phyloP scores from a whole-genome alignment of 2,888 invertebrate genomes.

The Nomada fucata region DNA sequence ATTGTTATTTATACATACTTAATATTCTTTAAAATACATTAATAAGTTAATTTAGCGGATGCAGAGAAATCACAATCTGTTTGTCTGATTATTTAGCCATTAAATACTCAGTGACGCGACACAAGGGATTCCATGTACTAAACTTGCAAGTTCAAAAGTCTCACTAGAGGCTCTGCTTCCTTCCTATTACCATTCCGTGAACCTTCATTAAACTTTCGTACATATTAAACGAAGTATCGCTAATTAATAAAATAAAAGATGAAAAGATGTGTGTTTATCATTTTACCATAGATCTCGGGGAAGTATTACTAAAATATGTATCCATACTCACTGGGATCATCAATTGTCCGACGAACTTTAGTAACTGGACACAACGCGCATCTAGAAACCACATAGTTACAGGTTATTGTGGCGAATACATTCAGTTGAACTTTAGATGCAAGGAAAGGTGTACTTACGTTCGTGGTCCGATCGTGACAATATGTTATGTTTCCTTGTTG shows the following conservation, averaged over 20 bases:
- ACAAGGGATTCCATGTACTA: neutral
- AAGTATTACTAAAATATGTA: too few species aligned
- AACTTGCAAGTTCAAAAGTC: neutral
- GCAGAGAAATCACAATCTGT: too few species aligned
- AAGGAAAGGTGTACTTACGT: neutral
- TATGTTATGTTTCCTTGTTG: slow-evolving; percentile 12
- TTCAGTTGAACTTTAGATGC: slow-evolving; percentile 28
- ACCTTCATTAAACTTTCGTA: neutral
- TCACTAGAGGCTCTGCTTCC: too few species aligned
- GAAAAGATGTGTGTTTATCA: too few species aligned
- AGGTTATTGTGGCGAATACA: slow-evolving; percentile 55
- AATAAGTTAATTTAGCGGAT: too few species aligned
- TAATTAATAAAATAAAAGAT: slow-evolving; percentile 1
- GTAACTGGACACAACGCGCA: slow-evolving; percentile 30
- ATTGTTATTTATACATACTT: too few species aligned
- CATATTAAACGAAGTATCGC: neutral
- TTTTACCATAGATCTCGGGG: too few species aligned
- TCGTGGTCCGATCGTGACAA: neutral
- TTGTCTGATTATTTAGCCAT: neutral
- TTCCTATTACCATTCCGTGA: slow-evolving; percentile 2
- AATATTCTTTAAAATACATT: too few species aligned
- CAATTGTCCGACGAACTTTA: slow-evolving; percentile 4
- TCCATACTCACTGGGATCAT: neutral
- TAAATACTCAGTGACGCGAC: neutral
- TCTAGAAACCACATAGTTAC: slow-evolving; percentile 43